A percentile compares a stretch with the other conserved stretches of the same genome.
These are phyloP conservation scores for Malurus leucopterus DNA, from an alignment of 2,797 vertebrate species.

Conservation along the genomic window DNA sequence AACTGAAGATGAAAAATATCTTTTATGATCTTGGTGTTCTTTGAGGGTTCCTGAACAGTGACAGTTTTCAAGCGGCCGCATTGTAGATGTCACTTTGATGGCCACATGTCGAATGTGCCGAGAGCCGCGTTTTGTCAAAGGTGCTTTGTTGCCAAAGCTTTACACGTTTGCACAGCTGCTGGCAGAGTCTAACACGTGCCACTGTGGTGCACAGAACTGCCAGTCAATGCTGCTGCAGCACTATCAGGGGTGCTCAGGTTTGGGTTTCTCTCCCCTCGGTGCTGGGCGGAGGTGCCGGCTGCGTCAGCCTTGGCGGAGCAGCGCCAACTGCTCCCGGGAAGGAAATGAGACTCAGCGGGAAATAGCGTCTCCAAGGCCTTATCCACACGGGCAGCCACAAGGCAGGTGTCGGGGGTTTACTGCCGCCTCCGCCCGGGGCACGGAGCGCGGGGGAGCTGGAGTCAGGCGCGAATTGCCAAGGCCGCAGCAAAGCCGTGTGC, in stretches of 20 bases:
- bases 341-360: background rate
- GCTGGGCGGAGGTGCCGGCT: background rate
- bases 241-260: rapidly evolving
- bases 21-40: background rate
- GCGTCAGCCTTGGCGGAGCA: background rate
- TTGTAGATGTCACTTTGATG: background rate
- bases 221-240: rapidly evolving
- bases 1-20: background rate
- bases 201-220: background rate
- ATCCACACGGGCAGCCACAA: rapidly evolving
- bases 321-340: background rate
- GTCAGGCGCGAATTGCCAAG: background rate
- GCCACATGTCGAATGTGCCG: rapidly evolving
- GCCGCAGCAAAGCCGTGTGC: background rate
- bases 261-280: background rate
- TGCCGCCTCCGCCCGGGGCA: background rate
- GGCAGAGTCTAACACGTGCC: rapidly evolving
- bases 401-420: background rate
- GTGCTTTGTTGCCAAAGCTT: background rate
- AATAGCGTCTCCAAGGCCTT: background rate
- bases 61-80: background rate
- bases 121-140: background rate
- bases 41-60: background rate
- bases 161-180: rapidly evolving
- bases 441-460: background rate